Evolutionary conservation across 2,797 vertebrate species (phyloP), one percentile per base, ranked within the genome.

Genomic region (Acipenser ruthenus): DNA sequence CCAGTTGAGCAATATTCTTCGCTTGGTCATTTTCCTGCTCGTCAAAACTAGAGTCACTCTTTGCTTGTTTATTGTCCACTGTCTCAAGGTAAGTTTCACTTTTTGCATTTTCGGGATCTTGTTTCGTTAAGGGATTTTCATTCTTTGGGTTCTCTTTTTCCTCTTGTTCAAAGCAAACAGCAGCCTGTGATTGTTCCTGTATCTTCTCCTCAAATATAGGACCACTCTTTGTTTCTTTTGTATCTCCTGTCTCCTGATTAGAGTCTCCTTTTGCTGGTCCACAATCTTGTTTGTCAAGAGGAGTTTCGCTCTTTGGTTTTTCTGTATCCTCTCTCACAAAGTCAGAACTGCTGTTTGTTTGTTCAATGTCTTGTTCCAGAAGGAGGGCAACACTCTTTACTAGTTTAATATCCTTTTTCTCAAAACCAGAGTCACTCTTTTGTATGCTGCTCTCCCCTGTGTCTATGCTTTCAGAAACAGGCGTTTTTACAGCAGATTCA

Each of bases 221-320:
- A 37, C 37, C 37, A 37, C 37, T 37, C 37, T 37, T 37, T 37
- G 37, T 37, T 37, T 37, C 37, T 37, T 37, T 5, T 37, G 37
- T 37, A 37, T 37, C 37, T 37, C 5, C 37, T 37, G 37, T 37
- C 37, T 37, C 37, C 37, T 37, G 37, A 37, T 37, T 37, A 37
- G 37, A 37, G 37, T 37, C 37, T 37, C 37, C 37, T 37, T 37
- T 37, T 37, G 37, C 37, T 37, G 37, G 37, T 37, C 37, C 37
- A 37, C 37, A 37, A 37, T 37, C 37, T 37, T 37, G 37, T 37
- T 37, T 37, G 5, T 37, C 37, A 37, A 37, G 37, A 37, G 4
- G 37, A 37, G 73, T 72, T 69, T 72, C 75, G 73, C 37, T 83
- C 73, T 85, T 85, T 86, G 83, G 80, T 82, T 84, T 37, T 37